phyloP scores from a whole-genome alignment of 2,888 invertebrate genomes.

The Amitus sp. region DNA sequence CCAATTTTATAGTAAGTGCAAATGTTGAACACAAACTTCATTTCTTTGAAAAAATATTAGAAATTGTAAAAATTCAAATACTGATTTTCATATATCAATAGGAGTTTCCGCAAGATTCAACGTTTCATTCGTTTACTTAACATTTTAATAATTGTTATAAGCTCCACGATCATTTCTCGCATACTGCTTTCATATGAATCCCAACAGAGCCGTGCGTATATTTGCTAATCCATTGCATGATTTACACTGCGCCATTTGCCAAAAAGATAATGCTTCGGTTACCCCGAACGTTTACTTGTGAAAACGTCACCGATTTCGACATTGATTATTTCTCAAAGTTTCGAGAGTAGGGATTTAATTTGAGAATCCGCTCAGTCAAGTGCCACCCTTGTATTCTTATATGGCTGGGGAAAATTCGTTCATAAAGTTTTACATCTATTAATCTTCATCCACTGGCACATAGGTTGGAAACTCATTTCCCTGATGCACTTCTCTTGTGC shows the following conservation, averaged over 20 bases:
- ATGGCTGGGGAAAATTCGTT: conserved; percentile 14
- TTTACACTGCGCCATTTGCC: conserved; percentile 10
- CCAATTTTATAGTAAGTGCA: no score
- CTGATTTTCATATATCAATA: no score
- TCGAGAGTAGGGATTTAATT: neutral
- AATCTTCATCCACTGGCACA: conserved; percentile 25
- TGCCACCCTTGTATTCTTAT: conserved; percentile 8
- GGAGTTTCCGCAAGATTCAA: neutral
- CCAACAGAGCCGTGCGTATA: conserved; percentile 14
- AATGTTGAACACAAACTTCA: no score
- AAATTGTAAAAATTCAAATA: no score
- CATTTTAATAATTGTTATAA: conserved; percentile 2
- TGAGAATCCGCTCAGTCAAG: neutral
- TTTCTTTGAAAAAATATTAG: no score
- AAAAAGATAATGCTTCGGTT: neutral
- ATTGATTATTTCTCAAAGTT: neutral
- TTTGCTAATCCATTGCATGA: conserved; percentile 9
- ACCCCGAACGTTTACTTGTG: no score
- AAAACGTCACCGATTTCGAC: neutral
- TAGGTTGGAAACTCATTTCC: conserved; percentile 33
- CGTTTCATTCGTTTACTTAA: neutral
- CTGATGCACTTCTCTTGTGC: conserved; percentile 24
- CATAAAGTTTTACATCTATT: conserved; percentile 25
- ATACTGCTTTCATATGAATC: no score
- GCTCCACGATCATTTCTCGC: no score